phyloP scores from a whole-genome alignment of 2,797 vertebrate species.

The Centroberyx gerrardi region DNA sequence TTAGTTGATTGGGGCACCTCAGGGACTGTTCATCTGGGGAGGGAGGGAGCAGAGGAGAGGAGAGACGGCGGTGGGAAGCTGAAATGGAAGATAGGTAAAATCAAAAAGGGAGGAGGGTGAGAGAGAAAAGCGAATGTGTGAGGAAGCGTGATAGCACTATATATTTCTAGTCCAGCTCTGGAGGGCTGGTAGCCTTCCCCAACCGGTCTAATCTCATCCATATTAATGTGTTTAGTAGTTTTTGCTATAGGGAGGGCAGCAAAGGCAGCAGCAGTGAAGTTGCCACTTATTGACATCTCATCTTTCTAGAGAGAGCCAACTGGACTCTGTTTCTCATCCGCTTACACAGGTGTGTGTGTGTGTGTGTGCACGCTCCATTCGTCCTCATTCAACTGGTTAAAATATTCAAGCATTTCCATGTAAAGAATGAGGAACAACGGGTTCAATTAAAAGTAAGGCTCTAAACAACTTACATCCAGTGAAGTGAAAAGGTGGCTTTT shows the following conservation, averaged over 20 bases:
- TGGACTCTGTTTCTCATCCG: constrained; percentile 10
- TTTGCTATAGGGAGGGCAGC: constrained; percentile 15
- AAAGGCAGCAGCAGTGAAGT: constrained; percentile 12
- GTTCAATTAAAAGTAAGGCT: not conserved
- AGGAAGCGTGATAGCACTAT: constrained; percentile 21
- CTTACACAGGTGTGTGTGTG: not conserved
- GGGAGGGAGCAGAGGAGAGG: not conserved
- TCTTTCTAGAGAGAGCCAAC: constrained; percentile 12
- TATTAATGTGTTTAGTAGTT: constrained; percentile 45
- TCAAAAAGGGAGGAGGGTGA: not conserved
- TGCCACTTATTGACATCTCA: constrained; percentile 13
- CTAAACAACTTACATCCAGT: not conserved
- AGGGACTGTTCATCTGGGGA: constrained; percentile 16
- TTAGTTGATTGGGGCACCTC: constrained; percentile 34
- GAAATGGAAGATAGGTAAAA: not conserved
- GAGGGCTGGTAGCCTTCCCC: constrained; percentile 18
- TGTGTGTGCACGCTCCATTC: not conserved
- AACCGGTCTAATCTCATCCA: constrained; percentile 39
- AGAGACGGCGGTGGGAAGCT: constrained; percentile 4
- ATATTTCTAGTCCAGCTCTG: constrained; percentile 25
- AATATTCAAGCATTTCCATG: not conserved
- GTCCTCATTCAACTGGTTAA: not conserved
- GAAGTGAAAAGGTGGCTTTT: not conserved
- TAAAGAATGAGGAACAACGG: not conserved
- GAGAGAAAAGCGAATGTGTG: constrained; percentile 1